Conservation (phyloP, 2,888 invertebrate species). For the Tenthredo scrophulariae region DNA sequence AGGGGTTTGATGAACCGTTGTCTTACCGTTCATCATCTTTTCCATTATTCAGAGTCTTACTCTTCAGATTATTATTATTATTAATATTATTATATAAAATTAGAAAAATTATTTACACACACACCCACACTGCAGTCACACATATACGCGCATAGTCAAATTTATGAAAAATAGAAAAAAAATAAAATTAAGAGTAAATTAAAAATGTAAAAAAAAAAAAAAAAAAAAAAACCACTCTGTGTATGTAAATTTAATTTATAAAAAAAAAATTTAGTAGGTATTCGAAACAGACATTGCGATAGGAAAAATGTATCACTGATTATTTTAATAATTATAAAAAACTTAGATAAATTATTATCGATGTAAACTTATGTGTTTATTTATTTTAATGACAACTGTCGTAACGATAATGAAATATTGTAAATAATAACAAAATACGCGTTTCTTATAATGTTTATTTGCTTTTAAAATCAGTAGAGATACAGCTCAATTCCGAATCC, state of each 20-base stretch:
- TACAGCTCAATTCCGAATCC: background rate
- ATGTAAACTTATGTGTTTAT: background rate
- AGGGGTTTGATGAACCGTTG: conserved; percentile 59
- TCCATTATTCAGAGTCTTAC: background rate
- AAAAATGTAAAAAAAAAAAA: no score
- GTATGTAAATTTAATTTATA: no score
- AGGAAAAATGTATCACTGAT: background rate
- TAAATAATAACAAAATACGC: background rate
- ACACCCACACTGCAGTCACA: background rate
- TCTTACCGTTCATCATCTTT: conserved; percentile 67
- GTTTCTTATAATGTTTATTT: background rate
- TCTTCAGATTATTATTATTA: background rate
- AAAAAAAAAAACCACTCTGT: no score
- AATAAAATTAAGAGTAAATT: no score
- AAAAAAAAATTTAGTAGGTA: no score
- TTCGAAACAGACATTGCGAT: background rate
- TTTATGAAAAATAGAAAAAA: no score
- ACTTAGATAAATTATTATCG: background rate
- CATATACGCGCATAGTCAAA: background rate
- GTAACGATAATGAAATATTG: background rate
- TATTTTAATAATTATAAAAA: background rate
- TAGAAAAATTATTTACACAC: background rate
- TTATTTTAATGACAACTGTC: background rate
- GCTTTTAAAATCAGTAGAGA: background rate
- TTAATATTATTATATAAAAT: background rate